Base-by-base conservation (phyloP, 1,140 invertebrate genomes). In the Pogonognathellus flavescens region DNA sequence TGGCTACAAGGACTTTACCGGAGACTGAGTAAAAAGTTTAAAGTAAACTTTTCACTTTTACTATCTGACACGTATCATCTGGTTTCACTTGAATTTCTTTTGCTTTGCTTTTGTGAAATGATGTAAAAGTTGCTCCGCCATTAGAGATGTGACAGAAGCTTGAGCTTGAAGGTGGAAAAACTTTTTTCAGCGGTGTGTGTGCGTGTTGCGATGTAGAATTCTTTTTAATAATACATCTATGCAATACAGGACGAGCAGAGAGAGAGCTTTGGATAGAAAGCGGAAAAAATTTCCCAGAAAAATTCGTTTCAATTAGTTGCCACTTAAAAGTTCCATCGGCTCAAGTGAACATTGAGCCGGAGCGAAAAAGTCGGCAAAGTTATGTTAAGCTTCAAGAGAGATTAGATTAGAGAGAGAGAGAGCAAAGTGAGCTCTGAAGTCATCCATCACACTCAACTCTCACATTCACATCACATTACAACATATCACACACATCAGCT, bases 21-120 rank as follows among this genome's bases (percentile, higher is more conserved):
- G 11, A 13, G 11, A 14, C 2, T n/a, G n/a, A 57, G 53, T 57
- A 49, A 49, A 76, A 76, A 76, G 41, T 49, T 14, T 50, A 41
- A 76, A 76, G 70, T 76, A 76, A 76, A 76, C 70, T 76, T 76
- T 76, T 76, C 70, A 76, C 70, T 76, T n/a, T 76, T 76, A 49
- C 70, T 76, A 76, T 76, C 41, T 76, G 70, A 76, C 70, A 76
- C 25, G 70, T 76, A 50, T 76, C 70, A 76, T 76, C 70, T 76
- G 31, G 31, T 76, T 76, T 76, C 5, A 41, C 31, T n/a, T 10
- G 41, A 76, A 31, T 76, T 76, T 76, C 70, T 50, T 31, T 66
- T 18, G 70, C 70, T 50, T 41, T 76, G 70, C 70, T 76, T 57
- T 76, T 76, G 31, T 76, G 70, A 18, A 76, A 76, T 76, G 41